phyloP scores from a whole-genome alignment of 1,140 invertebrate genomes.

The Tetramorium parvispinum region DNA sequence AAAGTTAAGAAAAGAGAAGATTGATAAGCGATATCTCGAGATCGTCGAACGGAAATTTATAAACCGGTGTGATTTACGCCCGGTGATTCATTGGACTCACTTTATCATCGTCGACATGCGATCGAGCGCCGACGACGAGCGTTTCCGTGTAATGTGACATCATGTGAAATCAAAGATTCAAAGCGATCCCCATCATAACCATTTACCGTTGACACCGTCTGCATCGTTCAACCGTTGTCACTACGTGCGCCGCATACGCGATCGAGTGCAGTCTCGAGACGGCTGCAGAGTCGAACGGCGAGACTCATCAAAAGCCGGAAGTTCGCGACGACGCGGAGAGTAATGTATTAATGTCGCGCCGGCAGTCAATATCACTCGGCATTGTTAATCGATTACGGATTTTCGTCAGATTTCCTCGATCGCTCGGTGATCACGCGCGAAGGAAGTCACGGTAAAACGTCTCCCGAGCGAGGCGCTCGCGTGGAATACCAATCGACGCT shows the following conservation, averaged over 20 bases:
- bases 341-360: conserved; percentile 43
- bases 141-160: conserved; percentile 74
- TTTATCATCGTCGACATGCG: conserved; percentile 34
- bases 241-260: conserved; percentile 75
- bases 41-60: conserved; percentile 13
- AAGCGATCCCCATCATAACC: conserved; percentile 78
- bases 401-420: conserved; percentile 60
- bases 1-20: background rate
- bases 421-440: conserved; percentile 40
- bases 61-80: background rate
- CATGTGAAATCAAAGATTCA: conserved; percentile 80
- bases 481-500: conserved; percentile 33
- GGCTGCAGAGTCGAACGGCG: background rate
- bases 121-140: conserved; percentile 58
- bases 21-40: background rate
- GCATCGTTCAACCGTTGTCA: conserved; percentile 79
- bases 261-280: conserved; percentile 59
- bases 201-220: conserved; percentile 82
- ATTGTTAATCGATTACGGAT: conserved; percentile 62
- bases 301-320: conserved; percentile 66
- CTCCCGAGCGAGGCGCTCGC: background rate
- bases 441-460: conserved; percentile 62
- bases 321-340: conserved; percentile 9
- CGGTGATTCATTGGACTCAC: background rate
- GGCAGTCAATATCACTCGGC: conserved; percentile 22